Base-by-base conservation (phyloP, 2,797 vertebrate genomes). In the Silurus lanzhouensis region DNA sequence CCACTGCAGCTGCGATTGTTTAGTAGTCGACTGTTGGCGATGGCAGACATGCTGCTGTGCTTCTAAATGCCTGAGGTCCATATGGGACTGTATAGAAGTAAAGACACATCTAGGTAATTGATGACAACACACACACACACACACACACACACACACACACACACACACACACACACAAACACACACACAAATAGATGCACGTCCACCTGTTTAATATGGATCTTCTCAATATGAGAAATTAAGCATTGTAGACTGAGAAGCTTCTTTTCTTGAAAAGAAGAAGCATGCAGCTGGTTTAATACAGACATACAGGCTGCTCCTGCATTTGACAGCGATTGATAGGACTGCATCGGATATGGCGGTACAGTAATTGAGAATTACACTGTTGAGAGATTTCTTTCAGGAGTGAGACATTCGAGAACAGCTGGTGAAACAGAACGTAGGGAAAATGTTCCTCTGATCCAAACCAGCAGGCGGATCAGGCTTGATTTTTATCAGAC, bases 131-230 rank as follows among this genome's bases (percentile, higher is more conserved):
- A 58, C 61, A 20, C 15, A 27, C 52, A 78, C 80, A 91, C 88
- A 89, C 87, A 92, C 70, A 58, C 61, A 20, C 63, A 68, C 80
- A 91, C 27, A 17, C 46, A 91, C 91, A 38, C 38, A 38, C 38
- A 38, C 38, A 38, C 38, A 38, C 38, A 38, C 38, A 38, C 38
- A 38, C 38, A 38, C 38, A 38, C 38, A 38, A 4, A 38, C 38
- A 38, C 38, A 38, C 38, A 38, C 38, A 38, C 38, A 38, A 38
- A 38, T 38, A 38, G 38, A 38, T 38, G 38, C 38, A 38, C 38
- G 38, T 38, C 38, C 38, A 92, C 92, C 90, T 93, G 92, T 91
- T 92, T 91, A 83, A 82, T 89, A 90, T 89, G 90, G 88, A 19
- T 82, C 48, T 48, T 44, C 61, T 5, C 52, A 31, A 13, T 75